phyloP scores from a whole-genome alignment of 2,797 vertebrate species.

The Rhyacichthys aspro region DNA sequence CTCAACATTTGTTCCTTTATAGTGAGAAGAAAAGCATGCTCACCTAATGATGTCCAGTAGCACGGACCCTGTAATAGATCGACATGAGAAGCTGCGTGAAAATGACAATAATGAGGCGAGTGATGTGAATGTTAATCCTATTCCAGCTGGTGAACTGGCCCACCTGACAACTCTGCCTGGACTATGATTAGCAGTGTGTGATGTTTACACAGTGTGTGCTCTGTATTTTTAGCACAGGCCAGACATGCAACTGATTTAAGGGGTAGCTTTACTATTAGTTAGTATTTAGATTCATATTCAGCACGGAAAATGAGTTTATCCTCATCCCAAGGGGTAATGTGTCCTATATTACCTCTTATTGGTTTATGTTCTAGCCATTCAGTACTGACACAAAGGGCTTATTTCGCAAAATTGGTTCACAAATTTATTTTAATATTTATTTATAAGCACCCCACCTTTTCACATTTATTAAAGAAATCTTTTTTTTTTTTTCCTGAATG shows the following conservation, averaged over 20 bases:
- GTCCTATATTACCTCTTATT: too few species aligned
- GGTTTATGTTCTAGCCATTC: too few species aligned
- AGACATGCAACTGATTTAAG: neutral
- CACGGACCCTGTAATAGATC: slow-evolving; percentile 59
- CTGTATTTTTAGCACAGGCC: neutral
- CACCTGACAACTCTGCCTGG: slow-evolving; percentile 41
- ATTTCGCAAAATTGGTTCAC: too few species aligned
- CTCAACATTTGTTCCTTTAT: slow-evolving; percentile 60
- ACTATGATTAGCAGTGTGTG: slow-evolving; percentile 17
- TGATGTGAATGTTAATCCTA: slow-evolving; percentile 62
- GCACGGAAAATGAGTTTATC: too few species aligned
- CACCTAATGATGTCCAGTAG: slow-evolving; percentile 56
- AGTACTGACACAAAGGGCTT: too few species aligned
- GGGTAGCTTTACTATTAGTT: too few species aligned
- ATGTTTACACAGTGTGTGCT: slow-evolving; percentile 6
- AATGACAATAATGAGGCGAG: slow-evolving; percentile 59
- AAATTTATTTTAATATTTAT: too few species aligned
- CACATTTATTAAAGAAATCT: too few species aligned
- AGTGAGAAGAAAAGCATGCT: slow-evolving; percentile 51
- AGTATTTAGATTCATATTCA: too few species aligned
- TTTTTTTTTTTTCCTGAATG: too few species aligned
- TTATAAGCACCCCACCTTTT: too few species aligned
- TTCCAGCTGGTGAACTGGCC: slow-evolving; percentile 53
- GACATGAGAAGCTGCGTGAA: slow-evolving; percentile 56
- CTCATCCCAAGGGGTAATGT: too few species aligned